phyloP scores from a whole-genome alignment of 2,797 vertebrate genomes.

The Pangasius mekongensis region DNA sequence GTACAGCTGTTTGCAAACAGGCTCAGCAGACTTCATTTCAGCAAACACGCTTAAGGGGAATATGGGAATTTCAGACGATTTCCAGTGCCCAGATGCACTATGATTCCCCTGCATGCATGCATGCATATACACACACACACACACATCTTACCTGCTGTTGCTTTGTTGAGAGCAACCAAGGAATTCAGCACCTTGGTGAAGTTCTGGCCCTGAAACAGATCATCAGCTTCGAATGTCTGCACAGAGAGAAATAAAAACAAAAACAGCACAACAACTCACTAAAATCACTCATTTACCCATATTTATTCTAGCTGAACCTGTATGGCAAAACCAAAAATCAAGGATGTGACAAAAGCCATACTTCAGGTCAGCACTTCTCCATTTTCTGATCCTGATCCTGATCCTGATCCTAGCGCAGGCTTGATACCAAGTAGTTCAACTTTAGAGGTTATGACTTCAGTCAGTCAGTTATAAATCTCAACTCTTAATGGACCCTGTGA shows the following conservation, averaged over 20 bases:
- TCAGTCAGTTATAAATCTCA: not conserved
- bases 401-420: not conserved
- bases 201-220: conserved; percentile 95
- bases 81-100: not conserved
- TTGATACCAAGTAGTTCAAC: not conserved
- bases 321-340: not conserved
- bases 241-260: conserved; percentile 41
- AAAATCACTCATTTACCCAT: not conserved
- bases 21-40: not conserved
- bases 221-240: conserved; percentile 96
- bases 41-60: not conserved
- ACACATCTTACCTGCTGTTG: conserved; percentile 88
- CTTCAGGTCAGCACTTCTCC: not conserved
- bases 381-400: not conserved
- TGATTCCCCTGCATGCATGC: not conserved
- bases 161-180: conserved; percentile 94
- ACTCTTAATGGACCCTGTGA: not conserved
- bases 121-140: not conserved
- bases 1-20: not conserved
- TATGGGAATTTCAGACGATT: not conserved
- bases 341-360: not conserved
- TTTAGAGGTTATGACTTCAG: not conserved
- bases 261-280: not conserved
- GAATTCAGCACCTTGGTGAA: conserved; percentile 95
- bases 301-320: not conserved